Percentiles rank a stretch among this genome's conserved stretches.
Conservation (phyloP, 2,797 vertebrate genomes). For the Saguinus oedipus region DNA sequence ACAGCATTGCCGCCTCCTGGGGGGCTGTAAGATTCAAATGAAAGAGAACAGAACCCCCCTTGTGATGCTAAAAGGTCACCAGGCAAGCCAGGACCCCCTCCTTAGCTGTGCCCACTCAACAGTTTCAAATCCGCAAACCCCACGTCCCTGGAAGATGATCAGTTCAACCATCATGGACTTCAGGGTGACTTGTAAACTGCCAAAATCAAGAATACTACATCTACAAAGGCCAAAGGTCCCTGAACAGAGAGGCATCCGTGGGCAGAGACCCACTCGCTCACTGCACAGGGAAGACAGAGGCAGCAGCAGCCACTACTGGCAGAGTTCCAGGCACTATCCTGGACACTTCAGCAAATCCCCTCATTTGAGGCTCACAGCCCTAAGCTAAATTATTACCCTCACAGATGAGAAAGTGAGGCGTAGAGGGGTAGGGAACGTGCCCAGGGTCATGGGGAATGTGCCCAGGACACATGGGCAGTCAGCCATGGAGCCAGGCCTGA, state of each 20-base stretch:
- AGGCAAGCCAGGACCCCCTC: background rate
- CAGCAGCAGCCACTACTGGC: background rate
- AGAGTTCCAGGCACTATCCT: background rate
- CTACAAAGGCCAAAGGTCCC: background rate
- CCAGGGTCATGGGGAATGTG: background rate
- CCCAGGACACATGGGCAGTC: background rate
- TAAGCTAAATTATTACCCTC: background rate
- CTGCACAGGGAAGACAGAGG: background rate
- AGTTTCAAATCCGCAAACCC: background rate
- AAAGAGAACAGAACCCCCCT: background rate
- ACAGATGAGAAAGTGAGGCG: background rate
- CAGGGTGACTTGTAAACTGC: background rate
- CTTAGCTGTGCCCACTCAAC: background rate
- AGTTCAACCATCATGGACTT: background rate
- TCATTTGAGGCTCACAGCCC: background rate
- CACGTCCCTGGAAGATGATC: background rate
- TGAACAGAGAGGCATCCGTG: rapidly evolving
- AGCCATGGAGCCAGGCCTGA: background rate
- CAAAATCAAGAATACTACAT: background rate
- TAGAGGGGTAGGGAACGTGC: background rate
- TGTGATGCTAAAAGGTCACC: background rate
- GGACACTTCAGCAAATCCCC: background rate
- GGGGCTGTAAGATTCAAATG: background rate
- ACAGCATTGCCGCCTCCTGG: rapidly evolving
- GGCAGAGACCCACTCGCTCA: background rate